phyloP scores from a whole-genome alignment of 2,797 vertebrate species.

The Anas bernieri region DNA sequence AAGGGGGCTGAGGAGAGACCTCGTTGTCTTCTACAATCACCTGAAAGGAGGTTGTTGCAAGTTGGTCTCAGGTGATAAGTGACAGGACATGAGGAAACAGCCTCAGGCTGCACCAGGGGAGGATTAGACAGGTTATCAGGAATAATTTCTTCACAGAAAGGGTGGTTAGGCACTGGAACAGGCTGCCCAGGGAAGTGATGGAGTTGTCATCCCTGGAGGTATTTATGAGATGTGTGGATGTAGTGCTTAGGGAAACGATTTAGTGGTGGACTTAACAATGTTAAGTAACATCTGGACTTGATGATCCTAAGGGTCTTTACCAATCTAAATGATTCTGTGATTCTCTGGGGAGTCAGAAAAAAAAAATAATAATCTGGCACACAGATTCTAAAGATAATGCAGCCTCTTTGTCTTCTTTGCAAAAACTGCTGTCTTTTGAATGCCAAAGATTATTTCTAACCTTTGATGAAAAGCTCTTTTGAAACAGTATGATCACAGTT shows the following conservation, averaged over 20 bases:
- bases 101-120: background rate
- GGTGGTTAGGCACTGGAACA: background rate
- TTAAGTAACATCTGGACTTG: background rate
- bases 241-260: background rate
- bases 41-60: background rate
- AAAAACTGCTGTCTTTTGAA: background rate
- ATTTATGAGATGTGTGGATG: background rate
- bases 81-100: background rate
- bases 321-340: background rate
- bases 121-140: background rate
- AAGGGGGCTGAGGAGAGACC: background rate
- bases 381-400: background rate
- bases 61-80: background rate
- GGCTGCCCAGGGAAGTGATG: no score
- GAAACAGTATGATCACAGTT: background rate
- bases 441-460: background rate
- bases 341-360: background rate
- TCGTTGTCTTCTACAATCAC: background rate
- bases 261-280: background rate
- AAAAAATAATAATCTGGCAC: background rate
- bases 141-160: background rate
- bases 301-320: background rate
- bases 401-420: background rate
- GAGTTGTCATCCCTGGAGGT: background rate
- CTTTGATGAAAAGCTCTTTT: constrained; percentile 6